Evolutionary conservation across 1,140 invertebrate species (phyloP).

Genomic region (Trypoxylus dichotomus): DNA sequence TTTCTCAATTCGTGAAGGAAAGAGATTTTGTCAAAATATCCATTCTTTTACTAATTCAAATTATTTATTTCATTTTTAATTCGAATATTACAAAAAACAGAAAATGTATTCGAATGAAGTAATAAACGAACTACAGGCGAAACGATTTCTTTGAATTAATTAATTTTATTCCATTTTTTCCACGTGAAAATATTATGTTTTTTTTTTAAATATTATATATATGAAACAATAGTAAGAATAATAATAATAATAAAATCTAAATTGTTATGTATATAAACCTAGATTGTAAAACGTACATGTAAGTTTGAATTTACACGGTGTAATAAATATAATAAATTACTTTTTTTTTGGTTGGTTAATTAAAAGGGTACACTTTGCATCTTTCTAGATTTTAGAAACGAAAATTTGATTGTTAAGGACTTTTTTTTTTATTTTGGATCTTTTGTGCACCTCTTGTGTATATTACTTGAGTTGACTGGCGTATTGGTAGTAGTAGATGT

Average conservation of each 20-base stretch:
- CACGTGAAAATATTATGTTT: constrained; percentile 32
- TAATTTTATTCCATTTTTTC: not conserved
- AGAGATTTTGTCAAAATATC: not conserved
- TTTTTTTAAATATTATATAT: too few relatives aligned
- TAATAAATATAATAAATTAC: constrained; percentile 3
- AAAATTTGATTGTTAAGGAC: not conserved
- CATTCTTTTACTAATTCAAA: constrained; percentile 7
- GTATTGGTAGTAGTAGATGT: constrained; percentile 17
- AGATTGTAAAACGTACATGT: constrained; percentile 42
- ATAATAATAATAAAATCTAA: constrained; percentile 14
- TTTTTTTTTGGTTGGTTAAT: not conserved
- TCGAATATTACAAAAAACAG: constrained; percentile 42
- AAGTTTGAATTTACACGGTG: constrained; percentile 35
- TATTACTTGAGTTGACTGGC: constrained; percentile 8
- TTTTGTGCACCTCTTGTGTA: constrained; percentile 22
- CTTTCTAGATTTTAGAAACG: not conserved
- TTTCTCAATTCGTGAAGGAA: too few relatives aligned
- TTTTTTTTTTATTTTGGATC: not conserved
- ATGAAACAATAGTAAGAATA: constrained; percentile 20
- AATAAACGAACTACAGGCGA: constrained; percentile 46
- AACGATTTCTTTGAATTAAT: not conserved
- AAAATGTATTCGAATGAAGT: constrained; percentile 40
- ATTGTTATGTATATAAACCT: constrained; percentile 37
- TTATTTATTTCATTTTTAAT: constrained; percentile 36
- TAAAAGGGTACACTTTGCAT: not conserved